These are phyloP conservation scores for Electrona antarctica DNA, from an alignment of 2,113 vertebrate genomes.

Conservation along the genomic window DNA sequence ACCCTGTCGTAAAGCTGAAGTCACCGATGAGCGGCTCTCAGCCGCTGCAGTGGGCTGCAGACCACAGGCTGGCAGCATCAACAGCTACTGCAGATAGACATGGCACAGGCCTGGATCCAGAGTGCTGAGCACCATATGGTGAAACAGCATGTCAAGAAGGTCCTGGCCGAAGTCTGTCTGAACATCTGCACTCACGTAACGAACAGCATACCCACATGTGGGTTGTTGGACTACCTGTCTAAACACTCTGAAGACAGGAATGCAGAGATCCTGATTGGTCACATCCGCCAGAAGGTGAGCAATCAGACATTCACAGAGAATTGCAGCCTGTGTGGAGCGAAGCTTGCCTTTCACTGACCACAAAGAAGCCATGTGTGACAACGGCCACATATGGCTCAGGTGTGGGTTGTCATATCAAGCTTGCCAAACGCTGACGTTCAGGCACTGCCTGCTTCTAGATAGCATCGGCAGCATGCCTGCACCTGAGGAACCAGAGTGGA, in stretches of 20 bases:
- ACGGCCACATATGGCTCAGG: constrained; percentile 96
- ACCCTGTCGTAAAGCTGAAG: constrained; percentile 84
- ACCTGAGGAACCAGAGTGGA: constrained; percentile 95
- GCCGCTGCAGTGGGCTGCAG: constrained; percentile 91
- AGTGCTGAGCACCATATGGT: constrained; percentile 87
- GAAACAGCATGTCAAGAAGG: constrained; percentile 92
- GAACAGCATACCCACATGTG: constrained; percentile 91
- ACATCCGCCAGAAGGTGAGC: constrained; percentile 96
- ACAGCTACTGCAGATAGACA: constrained; percentile 83
- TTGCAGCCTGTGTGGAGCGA: constrained; percentile 91
- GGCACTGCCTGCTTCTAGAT: constrained; percentile 93
- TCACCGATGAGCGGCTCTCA: constrained; percentile 87
- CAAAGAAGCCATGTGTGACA: constrained; percentile 87
- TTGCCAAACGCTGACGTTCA: constrained; percentile 93
- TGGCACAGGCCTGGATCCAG: constrained; percentile 85
- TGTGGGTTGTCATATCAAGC: constrained; percentile 95
- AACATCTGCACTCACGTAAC: constrained; percentile 91
- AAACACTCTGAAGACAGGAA: constrained; percentile 86
- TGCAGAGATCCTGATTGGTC: constrained; percentile 93
- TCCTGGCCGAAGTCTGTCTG: constrained; percentile 94
- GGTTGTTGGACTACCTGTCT: constrained; percentile 90
- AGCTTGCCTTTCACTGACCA: constrained; percentile 91
- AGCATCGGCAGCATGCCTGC: constrained; percentile 88
- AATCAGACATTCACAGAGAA: constrained; percentile 94
- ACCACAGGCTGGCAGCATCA: constrained; percentile 90